Evolutionary conservation across 2,888 invertebrate genomes (phyloP).

Genomic region (Hemaris fuciformis): DNA sequence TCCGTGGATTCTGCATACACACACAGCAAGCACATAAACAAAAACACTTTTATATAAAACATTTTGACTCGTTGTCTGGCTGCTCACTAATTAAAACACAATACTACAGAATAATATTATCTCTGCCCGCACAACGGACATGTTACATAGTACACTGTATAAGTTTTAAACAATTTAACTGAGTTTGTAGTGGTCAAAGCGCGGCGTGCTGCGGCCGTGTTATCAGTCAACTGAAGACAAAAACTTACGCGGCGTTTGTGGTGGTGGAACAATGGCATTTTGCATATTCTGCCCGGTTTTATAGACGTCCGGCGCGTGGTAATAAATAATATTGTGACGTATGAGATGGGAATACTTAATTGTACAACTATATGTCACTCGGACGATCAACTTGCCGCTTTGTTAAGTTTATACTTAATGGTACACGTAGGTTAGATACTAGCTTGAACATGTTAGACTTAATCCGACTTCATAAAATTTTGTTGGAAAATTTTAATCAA

Average conservation of each 20-base stretch:
- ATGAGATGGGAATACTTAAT: conserved; percentile 26
- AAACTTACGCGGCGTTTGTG: neutral
- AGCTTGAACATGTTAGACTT: too few species aligned
- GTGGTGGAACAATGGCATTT: conserved; percentile 48
- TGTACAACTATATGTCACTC: conserved; percentile 14
- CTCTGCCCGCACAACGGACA: too few species aligned
- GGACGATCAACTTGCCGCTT: neutral
- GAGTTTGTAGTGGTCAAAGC: neutral
- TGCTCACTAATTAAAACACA: too few species aligned
- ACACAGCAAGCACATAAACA: too few species aligned
- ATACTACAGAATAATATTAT: too few species aligned
- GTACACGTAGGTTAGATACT: neutral
- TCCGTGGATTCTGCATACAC: too few species aligned
- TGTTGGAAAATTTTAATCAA: too few species aligned
- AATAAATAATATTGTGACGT: conserved; percentile 44
- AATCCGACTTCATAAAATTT: too few species aligned
- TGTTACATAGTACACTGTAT: too few species aligned
- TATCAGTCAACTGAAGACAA: neutral
- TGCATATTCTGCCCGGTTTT: conserved; percentile 48
- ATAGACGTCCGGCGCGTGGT: conserved; percentile 49
- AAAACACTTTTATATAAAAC: too few species aligned
- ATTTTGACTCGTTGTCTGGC: too few species aligned
- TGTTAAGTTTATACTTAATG: neutral
- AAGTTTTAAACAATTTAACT: too few species aligned
- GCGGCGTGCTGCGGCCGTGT: neutral